Evolutionary conservation across 2,113 vertebrate species (phyloP).

Genomic region (Sceloporus tristichus): DNA sequence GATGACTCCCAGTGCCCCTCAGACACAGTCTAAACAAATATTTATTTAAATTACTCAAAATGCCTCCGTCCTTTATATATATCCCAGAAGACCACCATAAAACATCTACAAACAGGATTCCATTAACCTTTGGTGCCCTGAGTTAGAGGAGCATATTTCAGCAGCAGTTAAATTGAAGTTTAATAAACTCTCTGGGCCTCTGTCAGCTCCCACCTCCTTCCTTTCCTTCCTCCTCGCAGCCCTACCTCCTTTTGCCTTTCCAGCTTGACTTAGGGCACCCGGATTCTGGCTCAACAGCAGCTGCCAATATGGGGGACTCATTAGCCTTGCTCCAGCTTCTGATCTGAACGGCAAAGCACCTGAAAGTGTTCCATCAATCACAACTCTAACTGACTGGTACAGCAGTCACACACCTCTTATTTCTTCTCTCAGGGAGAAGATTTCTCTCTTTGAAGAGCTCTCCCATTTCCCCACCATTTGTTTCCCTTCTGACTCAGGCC

Average conservation of each 20-base stretch:
- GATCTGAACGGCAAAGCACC: not conserved
- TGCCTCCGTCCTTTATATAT: conserved; percentile 17
- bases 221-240: not conserved
- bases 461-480: not conserved
- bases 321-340: fast-evolving
- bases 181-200: conserved; percentile 51
- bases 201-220: conserved; percentile 11
- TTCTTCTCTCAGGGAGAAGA: not conserved
- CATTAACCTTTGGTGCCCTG: conserved; percentile 54
- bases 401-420: fast-evolving
- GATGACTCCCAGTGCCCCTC: conserved; percentile 47
- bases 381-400: not conserved
- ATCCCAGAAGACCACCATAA: conserved; percentile 63
- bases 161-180: conserved; percentile 51
- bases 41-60: conserved; percentile 57
- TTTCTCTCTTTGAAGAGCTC: not conserved
- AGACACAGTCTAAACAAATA: conserved; percentile 64
- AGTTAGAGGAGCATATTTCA: conserved; percentile 52
- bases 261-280: not conserved
- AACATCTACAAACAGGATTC: conserved; percentile 47
- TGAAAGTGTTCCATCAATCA: not conserved
- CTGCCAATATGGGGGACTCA: not conserved
- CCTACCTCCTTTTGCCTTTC: conserved; percentile 7
- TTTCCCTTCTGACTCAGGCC: not conserved
- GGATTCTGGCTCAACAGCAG: not conserved